Percentiles rank a stretch among this genome's conserved stretches.
Evolutionary conservation across 2,797 vertebrate genomes (phyloP).

Genomic region (Falco naumanni): DNA sequence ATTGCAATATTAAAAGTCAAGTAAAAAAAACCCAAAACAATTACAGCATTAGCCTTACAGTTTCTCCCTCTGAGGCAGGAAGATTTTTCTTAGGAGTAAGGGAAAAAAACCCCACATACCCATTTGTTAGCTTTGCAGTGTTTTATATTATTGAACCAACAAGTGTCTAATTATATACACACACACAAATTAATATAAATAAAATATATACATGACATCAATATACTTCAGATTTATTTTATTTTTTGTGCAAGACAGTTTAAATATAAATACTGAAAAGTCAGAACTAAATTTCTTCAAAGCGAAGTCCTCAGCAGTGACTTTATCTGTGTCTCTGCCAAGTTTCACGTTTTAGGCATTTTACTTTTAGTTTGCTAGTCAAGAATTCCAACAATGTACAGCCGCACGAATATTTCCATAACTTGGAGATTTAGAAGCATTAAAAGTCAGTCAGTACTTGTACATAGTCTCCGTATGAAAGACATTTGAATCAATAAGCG

Average conservation of each 20-base stretch:
- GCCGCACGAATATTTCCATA: neutral
- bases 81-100: neutral
- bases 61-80: neutral
- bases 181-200: neutral
- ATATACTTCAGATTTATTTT: neutral
- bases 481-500: neutral
- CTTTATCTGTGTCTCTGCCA: neutral
- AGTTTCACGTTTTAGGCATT: neutral
- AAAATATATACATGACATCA: neutral
- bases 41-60: neutral
- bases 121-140: neutral
- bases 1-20: neutral
- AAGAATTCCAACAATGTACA: neutral
- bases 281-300: neutral
- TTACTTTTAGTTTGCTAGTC: neutral
- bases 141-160: neutral
- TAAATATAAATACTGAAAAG: neutral
- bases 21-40: neutral
- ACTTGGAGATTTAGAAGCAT: neutral
- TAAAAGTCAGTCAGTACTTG: neutral
- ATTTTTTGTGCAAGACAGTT: neutral
- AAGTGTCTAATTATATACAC: neutral
- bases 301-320: neutral
- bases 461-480: neutral
- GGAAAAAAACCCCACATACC: neutral